A percentile compares a stretch with the other conserved stretches of the same genome.
Conservation (phyloP, 2,888 invertebrate genomes). For the Cartodere bifasciata region DNA sequence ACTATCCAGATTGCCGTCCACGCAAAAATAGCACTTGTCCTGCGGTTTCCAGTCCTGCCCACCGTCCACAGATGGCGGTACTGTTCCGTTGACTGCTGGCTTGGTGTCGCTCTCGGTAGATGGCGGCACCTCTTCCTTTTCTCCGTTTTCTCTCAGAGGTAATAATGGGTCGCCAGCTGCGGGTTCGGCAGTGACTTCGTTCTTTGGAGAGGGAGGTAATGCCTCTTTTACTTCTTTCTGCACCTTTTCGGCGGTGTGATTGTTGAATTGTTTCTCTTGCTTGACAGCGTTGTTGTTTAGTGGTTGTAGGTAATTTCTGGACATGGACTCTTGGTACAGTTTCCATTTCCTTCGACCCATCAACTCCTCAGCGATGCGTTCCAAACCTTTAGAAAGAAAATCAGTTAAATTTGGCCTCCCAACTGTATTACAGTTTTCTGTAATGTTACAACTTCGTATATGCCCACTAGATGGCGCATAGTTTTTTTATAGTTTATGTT, state of each 20-base stretch:
- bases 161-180: conserved; percentile 14
- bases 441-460: too few species aligned
- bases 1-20: conserved; percentile 55
- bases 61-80: conserved; percentile 24
- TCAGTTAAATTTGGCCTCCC: too few species aligned
- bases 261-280: conserved; percentile 17
- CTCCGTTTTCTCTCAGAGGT: conserved; percentile 15
- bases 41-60: conserved; percentile 64
- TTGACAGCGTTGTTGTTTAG: conserved; percentile 33
- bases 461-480: too few species aligned
- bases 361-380: conserved; percentile 93
- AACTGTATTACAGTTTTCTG: too few species aligned
- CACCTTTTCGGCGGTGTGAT: too few species aligned
- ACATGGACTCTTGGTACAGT: conserved; percentile 69
- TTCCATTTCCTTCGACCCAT: conserved; percentile 95
- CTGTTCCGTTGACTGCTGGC: conserved; percentile 18
- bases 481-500: too few species aligned
- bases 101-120: conserved; percentile 25
- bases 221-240: conserved; percentile 21
- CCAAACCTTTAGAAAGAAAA: conserved; percentile 58
- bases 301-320: conserved; percentile 36
- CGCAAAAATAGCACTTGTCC: conserved; percentile 71
- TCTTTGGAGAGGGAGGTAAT: conserved; percentile 21
- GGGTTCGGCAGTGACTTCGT: conserved; percentile 15
- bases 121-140: conserved; percentile 14